Conservation (phyloP, 2,113 vertebrate species). For the Apeltes quadracus region DNA sequence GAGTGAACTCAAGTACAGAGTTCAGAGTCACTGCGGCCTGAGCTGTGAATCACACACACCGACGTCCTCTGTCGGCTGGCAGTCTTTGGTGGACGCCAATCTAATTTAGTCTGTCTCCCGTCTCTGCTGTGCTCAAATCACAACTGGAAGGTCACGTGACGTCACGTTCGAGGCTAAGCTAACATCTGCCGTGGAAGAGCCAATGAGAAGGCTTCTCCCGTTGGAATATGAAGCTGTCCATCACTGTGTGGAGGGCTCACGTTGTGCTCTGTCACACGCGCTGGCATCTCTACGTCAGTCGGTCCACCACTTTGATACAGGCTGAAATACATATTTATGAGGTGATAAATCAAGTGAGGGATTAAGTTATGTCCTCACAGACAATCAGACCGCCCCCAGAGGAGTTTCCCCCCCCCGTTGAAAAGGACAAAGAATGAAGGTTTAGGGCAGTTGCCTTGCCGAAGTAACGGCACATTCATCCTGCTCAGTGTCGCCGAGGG, state of each 20-base stretch:
- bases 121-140: constrained; percentile 22
- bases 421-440: not conserved
- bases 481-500: not conserved
- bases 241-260: constrained; percentile 25
- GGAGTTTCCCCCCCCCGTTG: not conserved
- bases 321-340: too few species aligned
- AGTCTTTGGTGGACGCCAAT: constrained; percentile 17
- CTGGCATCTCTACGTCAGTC: too few species aligned
- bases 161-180: constrained; percentile 14
- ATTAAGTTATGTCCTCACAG: not conserved
- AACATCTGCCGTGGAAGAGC: constrained; percentile 55
- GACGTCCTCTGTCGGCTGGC: constrained; percentile 23
- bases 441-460: not conserved
- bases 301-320: too few species aligned
- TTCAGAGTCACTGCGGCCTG: constrained; percentile 36
- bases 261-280: constrained; percentile 6
- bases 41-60: constrained; percentile 38
- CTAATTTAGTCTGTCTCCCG: constrained; percentile 25
- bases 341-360: too few species aligned
- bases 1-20: constrained; percentile 44
- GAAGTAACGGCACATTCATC: not conserved
- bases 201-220: constrained; percentile 31
- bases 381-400: not conserved
- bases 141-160: constrained; percentile 40
- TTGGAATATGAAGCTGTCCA: constrained; percentile 44